These are phyloP conservation scores for Sepiola atlantica DNA, from an alignment of 2,888 invertebrate species.

Conservation along the genomic window DNA sequence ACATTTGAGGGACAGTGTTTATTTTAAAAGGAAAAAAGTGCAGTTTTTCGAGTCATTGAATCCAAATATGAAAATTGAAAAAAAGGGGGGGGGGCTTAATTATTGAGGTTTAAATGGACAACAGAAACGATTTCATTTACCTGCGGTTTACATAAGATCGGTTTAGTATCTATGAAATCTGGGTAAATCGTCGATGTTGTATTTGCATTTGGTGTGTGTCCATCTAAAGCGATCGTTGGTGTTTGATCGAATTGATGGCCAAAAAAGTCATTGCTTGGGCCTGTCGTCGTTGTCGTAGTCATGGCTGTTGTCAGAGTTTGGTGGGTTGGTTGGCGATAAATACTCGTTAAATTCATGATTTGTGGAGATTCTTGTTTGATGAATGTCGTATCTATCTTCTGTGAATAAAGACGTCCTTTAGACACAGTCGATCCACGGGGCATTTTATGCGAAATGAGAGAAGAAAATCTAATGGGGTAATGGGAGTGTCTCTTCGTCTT, in stretches of 20 bases:
- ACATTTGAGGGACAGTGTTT: too few relatives aligned
- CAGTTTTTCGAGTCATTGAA: too few relatives aligned
- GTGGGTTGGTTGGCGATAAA: conserved; percentile 57
- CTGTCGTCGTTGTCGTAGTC: neutral
- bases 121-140: conserved; percentile 52
- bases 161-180: conserved; percentile 54
- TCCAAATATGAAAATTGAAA: too few relatives aligned
- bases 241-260: conserved; percentile 38
- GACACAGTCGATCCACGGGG: conserved; percentile 59
- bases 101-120: too few relatives aligned
- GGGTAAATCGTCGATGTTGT: neutral
- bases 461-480: neutral
- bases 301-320: neutral
- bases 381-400: neutral
- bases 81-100: too few relatives aligned
- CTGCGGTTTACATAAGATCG: conserved; percentile 60
- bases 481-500: neutral
- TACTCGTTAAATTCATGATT: conserved; percentile 63
- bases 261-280: conserved; percentile 35
- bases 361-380: conserved; percentile 56
- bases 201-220: conserved; percentile 46
- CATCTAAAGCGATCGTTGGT: neutral
- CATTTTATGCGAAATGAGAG: conserved; percentile 53
- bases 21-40: too few relatives aligned
- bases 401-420: conserved; percentile 60